phyloP scores from a whole-genome alignment of 2,113 vertebrate species.

The zebrafish (Danio rerio) region GRCz12tu NC_133191.1:33014501-33015000 shows the following conservation, averaged over 20 bases:
- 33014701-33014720: neutral
- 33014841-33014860: too few relatives aligned
- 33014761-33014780: too few relatives aligned
- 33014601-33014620: neutral
- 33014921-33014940: too few relatives aligned
- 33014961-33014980: too few relatives aligned
- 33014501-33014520: slow-evolving; percentile 28
- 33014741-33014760: neutral
- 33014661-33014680: neutral
- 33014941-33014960: too few relatives aligned
- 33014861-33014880: too few relatives aligned
- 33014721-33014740: neutral
- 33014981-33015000: too few relatives aligned
- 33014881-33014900: too few relatives aligned
- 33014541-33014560: slow-evolving; percentile 17
- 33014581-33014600: neutral
- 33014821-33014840: too few relatives aligned
- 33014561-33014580: neutral
- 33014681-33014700: neutral
- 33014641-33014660: neutral
- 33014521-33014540: slow-evolving; percentile 1
- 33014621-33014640: slow-evolving; percentile 8
- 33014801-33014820: too few relatives aligned
- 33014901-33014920: too few relatives aligned
- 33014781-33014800: too few relatives aligned